Evolutionary conservation across 2,113 vertebrate genomes (phyloP).

Genomic region (Prunella fulvescens): DNA sequence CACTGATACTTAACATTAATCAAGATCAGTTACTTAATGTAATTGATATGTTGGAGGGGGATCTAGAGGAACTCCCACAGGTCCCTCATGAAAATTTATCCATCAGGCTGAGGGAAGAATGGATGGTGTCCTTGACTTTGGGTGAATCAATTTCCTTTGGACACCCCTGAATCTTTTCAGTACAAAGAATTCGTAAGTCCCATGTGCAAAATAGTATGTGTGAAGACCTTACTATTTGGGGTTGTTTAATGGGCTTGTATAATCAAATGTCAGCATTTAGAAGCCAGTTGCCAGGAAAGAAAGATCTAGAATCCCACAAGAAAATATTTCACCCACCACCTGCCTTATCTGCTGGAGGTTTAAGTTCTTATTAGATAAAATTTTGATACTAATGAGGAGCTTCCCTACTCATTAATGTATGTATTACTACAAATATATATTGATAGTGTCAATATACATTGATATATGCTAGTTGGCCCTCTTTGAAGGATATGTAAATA

Average conservation of each 20-base stretch:
- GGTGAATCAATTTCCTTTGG: background rate
- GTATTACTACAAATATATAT: background rate
- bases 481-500: background rate
- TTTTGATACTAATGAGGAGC: background rate
- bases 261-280: background rate
- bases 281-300: background rate
- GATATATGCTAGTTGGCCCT: background rate
- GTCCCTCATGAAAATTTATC: background rate
- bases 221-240: background rate
- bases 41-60: background rate
- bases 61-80: background rate
- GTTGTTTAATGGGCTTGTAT: background rate
- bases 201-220: background rate
- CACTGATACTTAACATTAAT: background rate
- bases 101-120: background rate
- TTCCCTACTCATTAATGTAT: background rate
- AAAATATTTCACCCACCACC: background rate
- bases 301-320: background rate
- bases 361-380: background rate
- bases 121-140: background rate
- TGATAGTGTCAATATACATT: background rate
- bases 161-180: background rate
- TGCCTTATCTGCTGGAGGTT: background rate
- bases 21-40: background rate
- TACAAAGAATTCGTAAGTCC: background rate